Conservation (phyloP, 2,888 invertebrate genomes). For the Drosophila meridiana region DNA sequence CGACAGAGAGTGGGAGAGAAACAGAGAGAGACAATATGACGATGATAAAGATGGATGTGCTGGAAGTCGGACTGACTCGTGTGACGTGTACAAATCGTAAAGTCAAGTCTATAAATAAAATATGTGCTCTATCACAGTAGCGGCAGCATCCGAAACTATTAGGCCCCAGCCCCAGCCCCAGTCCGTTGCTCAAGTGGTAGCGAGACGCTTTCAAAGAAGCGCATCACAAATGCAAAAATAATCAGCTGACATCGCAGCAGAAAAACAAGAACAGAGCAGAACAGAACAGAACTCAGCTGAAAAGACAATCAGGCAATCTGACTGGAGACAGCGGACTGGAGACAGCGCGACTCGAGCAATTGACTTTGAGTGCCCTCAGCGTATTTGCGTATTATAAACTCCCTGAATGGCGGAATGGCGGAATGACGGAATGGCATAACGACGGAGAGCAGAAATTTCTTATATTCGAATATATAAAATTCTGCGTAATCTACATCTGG, state of each 20-base stretch:
- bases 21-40: neutral
- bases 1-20: neutral
- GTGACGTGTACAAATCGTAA: slow-evolving; percentile 51
- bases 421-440: too few relatives aligned
- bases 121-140: slow-evolving; percentile 42
- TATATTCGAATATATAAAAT: slow-evolving; percentile 47
- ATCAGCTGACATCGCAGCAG: slow-evolving; percentile 59
- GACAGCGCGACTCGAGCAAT: slow-evolving; percentile 31
- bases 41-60: slow-evolving; percentile 24
- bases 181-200: slow-evolving; percentile 15
- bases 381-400: slow-evolving; percentile 63
- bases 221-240: slow-evolving; percentile 80
- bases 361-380: slow-evolving; percentile 64
- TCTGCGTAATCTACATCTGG: slow-evolving; percentile 79
- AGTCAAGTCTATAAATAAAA: slow-evolving; percentile 65
- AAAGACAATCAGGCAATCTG: slow-evolving; percentile 56
- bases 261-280: slow-evolving; percentile 3
- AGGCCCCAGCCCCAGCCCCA: slow-evolving; percentile 1
- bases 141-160: slow-evolving; percentile 40
- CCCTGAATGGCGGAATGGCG: neutral
- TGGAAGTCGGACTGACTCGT: slow-evolving; percentile 22
- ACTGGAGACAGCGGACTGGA: slow-evolving; percentile 34
- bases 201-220: slow-evolving; percentile 57
- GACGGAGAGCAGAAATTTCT: slow-evolving; percentile 26
- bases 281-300: slow-evolving; percentile 21